These are phyloP conservation scores for Muricea muricata DNA, from an alignment of 92 coral and sea anemone genomes.

Conservation along the genomic window DNA sequence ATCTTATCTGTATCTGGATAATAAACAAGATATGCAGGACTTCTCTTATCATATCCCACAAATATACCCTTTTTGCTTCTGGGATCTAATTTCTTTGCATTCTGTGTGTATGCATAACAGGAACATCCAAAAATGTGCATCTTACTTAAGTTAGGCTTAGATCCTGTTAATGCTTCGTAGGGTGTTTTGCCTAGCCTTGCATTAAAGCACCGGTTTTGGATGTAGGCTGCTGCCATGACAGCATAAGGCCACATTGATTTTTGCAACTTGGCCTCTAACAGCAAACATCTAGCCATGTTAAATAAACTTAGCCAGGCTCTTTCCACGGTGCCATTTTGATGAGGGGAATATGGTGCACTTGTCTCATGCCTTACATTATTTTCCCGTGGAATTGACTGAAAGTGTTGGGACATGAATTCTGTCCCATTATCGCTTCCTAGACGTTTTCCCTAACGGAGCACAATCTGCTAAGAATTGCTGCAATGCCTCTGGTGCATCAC, in stretches of 20 bases:
- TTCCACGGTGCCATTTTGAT: slow-evolving; percentile 17
- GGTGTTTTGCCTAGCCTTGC: neutral
- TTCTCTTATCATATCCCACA: no score
- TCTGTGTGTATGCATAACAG: no score
- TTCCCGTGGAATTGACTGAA: neutral
- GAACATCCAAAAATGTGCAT: slow-evolving; percentile 6
- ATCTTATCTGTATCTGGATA: neutral
- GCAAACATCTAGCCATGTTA: no score
- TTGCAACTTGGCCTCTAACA: no score
- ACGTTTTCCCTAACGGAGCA: slow-evolving; percentile 37
- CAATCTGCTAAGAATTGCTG: slow-evolving; percentile 15
- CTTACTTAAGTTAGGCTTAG: neutral
- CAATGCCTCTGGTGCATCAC: neutral
- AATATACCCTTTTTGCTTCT: no score
- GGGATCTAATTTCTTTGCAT: no score
- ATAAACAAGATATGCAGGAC: neutral
- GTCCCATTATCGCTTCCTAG: slow-evolving; percentile 45
- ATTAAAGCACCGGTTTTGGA: neutral
- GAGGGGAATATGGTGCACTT: neutral
- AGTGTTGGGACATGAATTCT: slow-evolving; percentile 13
- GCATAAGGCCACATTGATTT: no score
- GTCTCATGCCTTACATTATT: slow-evolving; percentile 18
- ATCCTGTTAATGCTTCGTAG: neutral
- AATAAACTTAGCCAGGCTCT: no score
- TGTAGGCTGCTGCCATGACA: no score